Conservation (phyloP, 2,888 invertebrate species). For the Mimachlamys varia region DNA sequence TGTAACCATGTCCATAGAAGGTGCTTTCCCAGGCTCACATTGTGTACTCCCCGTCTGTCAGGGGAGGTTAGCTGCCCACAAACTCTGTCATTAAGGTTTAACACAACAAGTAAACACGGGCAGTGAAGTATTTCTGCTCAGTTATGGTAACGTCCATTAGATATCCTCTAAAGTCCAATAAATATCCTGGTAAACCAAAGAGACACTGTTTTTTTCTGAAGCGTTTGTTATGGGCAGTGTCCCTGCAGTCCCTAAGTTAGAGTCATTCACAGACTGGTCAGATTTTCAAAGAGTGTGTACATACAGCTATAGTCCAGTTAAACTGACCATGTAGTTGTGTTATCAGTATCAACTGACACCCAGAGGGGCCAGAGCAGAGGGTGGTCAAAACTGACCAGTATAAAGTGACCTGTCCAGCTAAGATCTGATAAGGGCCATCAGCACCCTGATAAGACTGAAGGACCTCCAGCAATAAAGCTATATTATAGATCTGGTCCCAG, state of each 20-base stretch:
- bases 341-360: constrained; percentile 26
- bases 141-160: constrained; percentile 11
- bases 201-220: neutral
- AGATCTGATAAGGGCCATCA: neutral
- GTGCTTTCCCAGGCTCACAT: neutral
- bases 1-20: neutral
- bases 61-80: neutral
- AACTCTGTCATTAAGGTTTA: neutral
- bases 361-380: constrained; percentile 26
- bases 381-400: constrained; percentile 26
- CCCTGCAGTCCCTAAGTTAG: neutral
- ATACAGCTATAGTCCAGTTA: constrained; percentile 25
- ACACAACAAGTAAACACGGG: neutral
- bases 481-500: neutral
- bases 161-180: constrained; percentile 8
- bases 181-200: neutral
- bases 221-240: neutral
- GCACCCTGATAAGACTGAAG: neutral
- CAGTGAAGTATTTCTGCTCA: neutral
- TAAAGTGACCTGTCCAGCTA: constrained; percentile 6
- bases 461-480: neutral
- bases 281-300: neutral
- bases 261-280: neutral
- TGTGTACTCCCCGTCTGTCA: neutral
- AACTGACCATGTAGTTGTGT: constrained; percentile 34